A percentile compares a stretch with the other conserved stretches of the same genome.
Evolutionary conservation across 2,888 invertebrate species (phyloP).

Genomic region (Pachydiplax longipennis): DNA sequence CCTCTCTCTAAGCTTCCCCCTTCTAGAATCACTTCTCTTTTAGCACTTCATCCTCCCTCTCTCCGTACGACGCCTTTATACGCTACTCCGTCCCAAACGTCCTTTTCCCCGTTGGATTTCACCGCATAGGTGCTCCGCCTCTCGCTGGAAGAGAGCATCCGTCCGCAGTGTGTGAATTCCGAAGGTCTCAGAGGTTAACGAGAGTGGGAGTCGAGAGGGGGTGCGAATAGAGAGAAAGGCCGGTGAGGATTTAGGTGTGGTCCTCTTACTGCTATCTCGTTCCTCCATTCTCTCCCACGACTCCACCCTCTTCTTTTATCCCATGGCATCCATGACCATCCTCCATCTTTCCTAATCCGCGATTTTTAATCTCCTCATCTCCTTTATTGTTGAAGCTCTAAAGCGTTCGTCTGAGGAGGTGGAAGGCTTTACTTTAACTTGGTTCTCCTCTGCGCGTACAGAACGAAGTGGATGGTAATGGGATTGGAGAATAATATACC

Average conservation of each 20-base stretch:
- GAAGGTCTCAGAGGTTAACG: conserved; percentile 12
- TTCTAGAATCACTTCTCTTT: too few species aligned
- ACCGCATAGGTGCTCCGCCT: not conserved
- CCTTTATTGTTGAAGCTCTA: not conserved
- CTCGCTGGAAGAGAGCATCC: not conserved
- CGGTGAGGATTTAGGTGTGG: not conserved
- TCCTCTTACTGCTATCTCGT: not conserved
- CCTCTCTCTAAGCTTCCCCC: too few species aligned
- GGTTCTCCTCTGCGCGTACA: not conserved
- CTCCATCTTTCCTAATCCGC: not conserved
- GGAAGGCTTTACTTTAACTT: not conserved
- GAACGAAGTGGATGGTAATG: not conserved
- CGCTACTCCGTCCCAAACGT: not conserved
- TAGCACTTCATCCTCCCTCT: not conserved
- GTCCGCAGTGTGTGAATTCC: not conserved
- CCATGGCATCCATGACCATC: too few species aligned
- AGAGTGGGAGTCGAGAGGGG: not conserved
- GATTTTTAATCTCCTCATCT: not conserved
- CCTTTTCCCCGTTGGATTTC: not conserved
- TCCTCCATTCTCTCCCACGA: not conserved
- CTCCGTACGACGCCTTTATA: not conserved
- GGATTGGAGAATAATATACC: not conserved
- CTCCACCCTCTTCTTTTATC: not conserved
- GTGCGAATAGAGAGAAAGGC: not conserved
- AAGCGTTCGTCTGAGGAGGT: not conserved